Base-by-base conservation (phyloP, 2,113 vertebrate species). In the Arizona elegans region DNA sequence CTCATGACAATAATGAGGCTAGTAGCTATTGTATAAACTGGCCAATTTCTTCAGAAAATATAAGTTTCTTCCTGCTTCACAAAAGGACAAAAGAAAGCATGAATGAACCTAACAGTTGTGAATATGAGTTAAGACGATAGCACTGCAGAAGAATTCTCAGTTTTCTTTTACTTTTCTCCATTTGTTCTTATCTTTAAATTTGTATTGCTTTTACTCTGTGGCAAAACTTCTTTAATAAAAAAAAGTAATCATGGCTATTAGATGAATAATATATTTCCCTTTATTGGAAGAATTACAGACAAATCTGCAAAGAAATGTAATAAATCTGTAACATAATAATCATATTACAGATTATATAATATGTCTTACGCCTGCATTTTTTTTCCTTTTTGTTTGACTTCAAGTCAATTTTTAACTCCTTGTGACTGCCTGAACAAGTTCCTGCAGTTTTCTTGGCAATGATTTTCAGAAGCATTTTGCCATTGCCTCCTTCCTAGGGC, bases 221-320 rank as follows among this genome's bases (percentile, higher is more conserved):
- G 17, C 17, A 81, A 81, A 43, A 81, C 17, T 81, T 81, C 1
- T 81, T 81, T 43, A 90, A 33, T 70, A 33, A 33, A 70, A 62
- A 65, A 15, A 70, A 65, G 26, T 89, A 47, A 94, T 89, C 93
- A 94, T 96, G 96, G 91, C 92, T 96, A 93, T 94, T 94, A 95
- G 96, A 95, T 93, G 29, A 87, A 93, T 54, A 94, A 81, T 29
- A 92, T 59, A 96, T 93, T 94, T 92, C 15, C 5, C 92, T 91
- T 92, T 58, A n/a, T 5, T 93, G 87, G 93, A 24, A 91, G 92
- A 26, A 87, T 52, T 91, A 91, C 33, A 91, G 47, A 70, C 50
- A 81, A 43, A 81, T 81, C 33, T 81, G 33, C 17, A 81, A 81
- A 19, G 70, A 19, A 81, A 33, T 43, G 15, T 81, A 81, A 43